These are phyloP conservation scores for Anomalospiza imberbis DNA, from an alignment of 2,797 vertebrate species.

Conservation along the genomic window DNA sequence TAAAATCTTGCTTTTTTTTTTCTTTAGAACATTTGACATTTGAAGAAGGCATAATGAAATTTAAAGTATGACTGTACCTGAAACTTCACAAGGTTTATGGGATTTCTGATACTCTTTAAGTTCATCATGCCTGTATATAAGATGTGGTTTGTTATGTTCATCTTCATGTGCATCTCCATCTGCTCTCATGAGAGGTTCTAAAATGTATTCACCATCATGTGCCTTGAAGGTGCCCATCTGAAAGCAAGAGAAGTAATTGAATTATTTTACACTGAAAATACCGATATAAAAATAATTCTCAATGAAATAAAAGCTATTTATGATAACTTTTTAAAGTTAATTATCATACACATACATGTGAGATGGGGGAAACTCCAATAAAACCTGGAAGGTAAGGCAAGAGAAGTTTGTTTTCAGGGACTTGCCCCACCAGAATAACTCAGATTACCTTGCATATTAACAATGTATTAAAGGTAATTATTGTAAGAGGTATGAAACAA, in stretches of 20 bases:
- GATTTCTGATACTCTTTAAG: conserved; percentile 57
- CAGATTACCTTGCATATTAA: not conserved
- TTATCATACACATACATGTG: accelerated
- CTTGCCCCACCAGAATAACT: not conserved
- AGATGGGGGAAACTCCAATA: not conserved
- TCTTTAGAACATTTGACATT: not conserved
- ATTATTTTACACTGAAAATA: conserved; percentile 1
- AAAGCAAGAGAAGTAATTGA: conserved; percentile 41
- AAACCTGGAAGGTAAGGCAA: not conserved
- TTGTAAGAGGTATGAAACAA: not conserved
- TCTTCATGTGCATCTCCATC: conserved; percentile 85
- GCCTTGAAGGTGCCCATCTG: conserved; percentile 93
- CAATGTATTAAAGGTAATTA: not conserved
- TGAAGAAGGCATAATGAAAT: not conserved
- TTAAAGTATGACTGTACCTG: conserved; percentile 79
- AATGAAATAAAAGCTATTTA: not conserved
- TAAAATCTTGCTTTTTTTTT: not conserved
- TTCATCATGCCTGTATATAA: conserved; percentile 87
- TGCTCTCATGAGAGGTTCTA: conserved; percentile 87
- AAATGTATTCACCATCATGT: conserved; percentile 89
- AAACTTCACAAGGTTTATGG: conserved; percentile 79
- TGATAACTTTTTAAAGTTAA: not conserved
- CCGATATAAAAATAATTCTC: not conserved
- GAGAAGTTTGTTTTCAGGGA: not conserved
- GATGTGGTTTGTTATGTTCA: conserved; percentile 92